A percentile compares a stretch with the other conserved stretches of the same genome.
Conservation (phyloP, 2,113 vertebrate genomes). For the Pipa parva region DNA sequence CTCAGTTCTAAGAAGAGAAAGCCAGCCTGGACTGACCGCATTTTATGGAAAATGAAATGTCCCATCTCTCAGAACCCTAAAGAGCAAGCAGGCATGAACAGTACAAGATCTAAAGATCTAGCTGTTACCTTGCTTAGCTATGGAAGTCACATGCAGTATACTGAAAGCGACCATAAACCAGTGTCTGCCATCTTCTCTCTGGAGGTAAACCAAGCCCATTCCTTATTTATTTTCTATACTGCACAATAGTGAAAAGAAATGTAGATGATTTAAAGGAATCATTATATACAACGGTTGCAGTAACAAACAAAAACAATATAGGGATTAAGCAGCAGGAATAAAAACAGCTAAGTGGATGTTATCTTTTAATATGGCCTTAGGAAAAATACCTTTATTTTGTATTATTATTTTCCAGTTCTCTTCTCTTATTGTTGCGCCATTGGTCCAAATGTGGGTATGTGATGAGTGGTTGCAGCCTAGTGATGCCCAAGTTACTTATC, state of each 20-base stretch:
- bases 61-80: slow-evolving; percentile 64
- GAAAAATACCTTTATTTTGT: too few species aligned
- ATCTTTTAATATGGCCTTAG: too few species aligned
- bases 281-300: too few species aligned
- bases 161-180: slow-evolving; percentile 91
- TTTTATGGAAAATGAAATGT: slow-evolving; percentile 89
- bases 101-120: slow-evolving; percentile 62
- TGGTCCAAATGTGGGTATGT: slow-evolving; percentile 78
- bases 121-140: slow-evolving; percentile 83
- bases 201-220: too few species aligned
- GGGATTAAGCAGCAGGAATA: too few species aligned
- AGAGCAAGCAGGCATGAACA: slow-evolving; percentile 62
- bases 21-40: slow-evolving; percentile 95
- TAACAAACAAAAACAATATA: too few species aligned
- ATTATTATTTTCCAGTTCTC: slow-evolving; percentile 73
- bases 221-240: too few species aligned
- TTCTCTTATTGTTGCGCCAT: slow-evolving; percentile 73
- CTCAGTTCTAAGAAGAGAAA: slow-evolving; percentile 90
- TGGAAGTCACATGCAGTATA: slow-evolving; percentile 91
- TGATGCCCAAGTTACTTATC: slow-evolving; percentile 80
- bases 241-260: too few species aligned
- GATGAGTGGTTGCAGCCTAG: slow-evolving; percentile 83
- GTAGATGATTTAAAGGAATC: too few species aligned
- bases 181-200: slow-evolving; percentile 85
- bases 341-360: too few species aligned